Percentiles rank a stretch among this genome's conserved stretches.
These are phyloP conservation scores for Rhinolophus sinicus DNA, from an alignment of 2,113 vertebrate genomes.

Conservation along the genomic window DNA sequence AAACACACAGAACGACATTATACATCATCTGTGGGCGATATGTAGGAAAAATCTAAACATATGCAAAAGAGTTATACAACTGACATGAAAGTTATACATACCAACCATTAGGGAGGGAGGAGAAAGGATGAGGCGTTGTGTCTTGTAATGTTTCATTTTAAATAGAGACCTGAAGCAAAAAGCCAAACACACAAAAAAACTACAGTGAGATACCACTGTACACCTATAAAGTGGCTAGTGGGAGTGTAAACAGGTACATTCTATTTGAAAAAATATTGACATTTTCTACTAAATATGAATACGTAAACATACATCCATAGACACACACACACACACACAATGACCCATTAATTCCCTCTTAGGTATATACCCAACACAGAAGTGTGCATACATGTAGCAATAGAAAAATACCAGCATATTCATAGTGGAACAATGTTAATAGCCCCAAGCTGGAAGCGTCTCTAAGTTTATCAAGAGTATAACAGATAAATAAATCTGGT, in stretches of 20 bases:
- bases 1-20: not conserved
- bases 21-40: not conserved
- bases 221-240: not conserved
- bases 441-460: not conserved
- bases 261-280: not conserved
- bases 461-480: not conserved
- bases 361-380: not conserved
- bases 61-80: not conserved
- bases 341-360: not conserved
- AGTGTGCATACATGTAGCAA: not conserved
- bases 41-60: not conserved
- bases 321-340: too few relatives aligned
- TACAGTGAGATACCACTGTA: not conserved
- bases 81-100: not conserved
- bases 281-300: not conserved
- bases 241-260: not conserved
- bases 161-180: not conserved
- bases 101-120: not conserved
- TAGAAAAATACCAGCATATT: not conserved
- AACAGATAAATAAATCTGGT: not conserved
- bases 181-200: not conserved
- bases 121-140: not conserved
- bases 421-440: not conserved
- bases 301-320: too few relatives aligned
- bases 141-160: not conserved